Conservation (phyloP, 2,797 vertebrate genomes). For the Eleutherodactylus coqui region DNA sequence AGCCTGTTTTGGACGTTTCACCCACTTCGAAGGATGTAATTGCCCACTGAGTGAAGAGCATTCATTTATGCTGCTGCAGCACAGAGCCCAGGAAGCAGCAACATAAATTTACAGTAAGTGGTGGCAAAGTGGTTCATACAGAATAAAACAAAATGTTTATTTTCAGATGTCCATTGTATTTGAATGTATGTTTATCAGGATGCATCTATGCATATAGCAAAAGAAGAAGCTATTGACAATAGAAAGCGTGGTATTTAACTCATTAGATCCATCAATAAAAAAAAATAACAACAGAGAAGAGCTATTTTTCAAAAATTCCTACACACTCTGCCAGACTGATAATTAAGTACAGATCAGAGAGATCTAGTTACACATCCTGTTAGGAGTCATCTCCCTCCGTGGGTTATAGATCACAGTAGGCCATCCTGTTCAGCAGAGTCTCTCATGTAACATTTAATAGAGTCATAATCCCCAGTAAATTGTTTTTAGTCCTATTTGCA, state of each 20-base stretch:
- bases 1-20: too few species aligned
- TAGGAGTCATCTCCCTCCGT: constrained; percentile 52
- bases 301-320: constrained; percentile 64
- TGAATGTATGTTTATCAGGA: too few species aligned
- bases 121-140: not conserved
- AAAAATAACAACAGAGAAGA: constrained; percentile 33
- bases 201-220: not conserved
- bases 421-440: constrained; percentile 35
- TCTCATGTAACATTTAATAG: constrained; percentile 56
- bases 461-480: constrained; percentile 62
- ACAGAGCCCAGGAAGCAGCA: too few species aligned
- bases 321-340: constrained; percentile 60
- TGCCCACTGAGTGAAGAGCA: too few species aligned
- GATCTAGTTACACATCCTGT: constrained; percentile 60
- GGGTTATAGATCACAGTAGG: constrained; percentile 63
- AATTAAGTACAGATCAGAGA: constrained; percentile 65
- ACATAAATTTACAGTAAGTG: too few species aligned
- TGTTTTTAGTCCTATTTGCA: constrained; percentile 63
- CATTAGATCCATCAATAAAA: not conserved
- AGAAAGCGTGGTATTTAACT: not conserved
- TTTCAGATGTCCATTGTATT: constrained; percentile 31
- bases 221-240: not conserved
- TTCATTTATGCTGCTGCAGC: too few species aligned
- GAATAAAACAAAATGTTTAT: not conserved
- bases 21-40: too few species aligned